These are phyloP conservation scores for Nycteola revayana DNA, from an alignment of 2,888 invertebrate genomes.

Conservation along the genomic window DNA sequence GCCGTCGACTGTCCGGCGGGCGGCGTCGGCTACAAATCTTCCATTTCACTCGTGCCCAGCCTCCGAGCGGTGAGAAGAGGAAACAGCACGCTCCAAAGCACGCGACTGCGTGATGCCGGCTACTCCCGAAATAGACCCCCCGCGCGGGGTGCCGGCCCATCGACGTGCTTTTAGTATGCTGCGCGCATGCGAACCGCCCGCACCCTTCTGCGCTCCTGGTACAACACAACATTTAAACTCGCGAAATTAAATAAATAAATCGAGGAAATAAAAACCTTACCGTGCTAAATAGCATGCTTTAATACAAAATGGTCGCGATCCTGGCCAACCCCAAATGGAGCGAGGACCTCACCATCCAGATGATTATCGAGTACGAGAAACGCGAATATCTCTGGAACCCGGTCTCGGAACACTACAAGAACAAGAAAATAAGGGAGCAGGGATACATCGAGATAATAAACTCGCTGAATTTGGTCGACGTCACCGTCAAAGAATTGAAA, in stretches of 20 bases:
- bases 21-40: slow-evolving; percentile 74
- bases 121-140: slow-evolving; percentile 81
- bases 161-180: slow-evolving; percentile 83
- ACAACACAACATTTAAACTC: slow-evolving; percentile 48
- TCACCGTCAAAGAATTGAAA: slow-evolving; percentile 77
- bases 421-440: slow-evolving; percentile 76
- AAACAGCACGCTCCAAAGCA: slow-evolving; percentile 81
- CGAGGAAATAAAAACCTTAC: slow-evolving; percentile 36
- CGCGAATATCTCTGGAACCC: slow-evolving; percentile 78
- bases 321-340: slow-evolving; percentile 79
- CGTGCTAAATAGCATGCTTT: slow-evolving; percentile 55
- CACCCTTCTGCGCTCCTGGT: slow-evolving; percentile 76
- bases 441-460: slow-evolving; percentile 77
- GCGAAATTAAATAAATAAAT: slow-evolving; percentile 49
- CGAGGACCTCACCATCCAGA: slow-evolving; percentile 76
- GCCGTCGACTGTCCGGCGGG: slow-evolving; percentile 49
- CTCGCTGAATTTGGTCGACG: slow-evolving; percentile 69
- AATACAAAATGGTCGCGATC: slow-evolving; percentile 71
- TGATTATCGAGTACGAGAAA: slow-evolving; percentile 78
- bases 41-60: slow-evolving; percentile 79
- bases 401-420: slow-evolving; percentile 76
- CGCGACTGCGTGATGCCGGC: slow-evolving; percentile 79
- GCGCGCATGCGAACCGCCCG: slow-evolving; percentile 82
- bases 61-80: slow-evolving; percentile 73
- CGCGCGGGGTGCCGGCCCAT: slow-evolving; percentile 70